A percentile compares a stretch with the other conserved stretches of the same genome.
Evolutionary conservation across 92 coral and sea anemone species (phyloP).

Genomic region (Chrysogorgia sp.): DNA sequence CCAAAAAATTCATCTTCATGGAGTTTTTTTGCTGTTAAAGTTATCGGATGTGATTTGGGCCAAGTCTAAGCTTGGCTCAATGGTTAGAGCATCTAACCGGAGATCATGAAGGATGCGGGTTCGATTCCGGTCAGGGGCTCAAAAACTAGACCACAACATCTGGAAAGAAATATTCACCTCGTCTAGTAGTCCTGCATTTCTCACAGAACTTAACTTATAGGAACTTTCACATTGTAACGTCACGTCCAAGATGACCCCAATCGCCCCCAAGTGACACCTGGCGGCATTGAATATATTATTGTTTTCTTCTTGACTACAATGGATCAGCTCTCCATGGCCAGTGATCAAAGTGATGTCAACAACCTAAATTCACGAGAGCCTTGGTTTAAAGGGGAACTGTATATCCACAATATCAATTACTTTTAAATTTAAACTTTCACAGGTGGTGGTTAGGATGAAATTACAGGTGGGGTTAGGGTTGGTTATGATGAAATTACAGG

Average conservation of each 20-base stretch:
- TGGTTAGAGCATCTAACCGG: no score
- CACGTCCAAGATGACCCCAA: constrained; percentile 78
- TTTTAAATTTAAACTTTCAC: no score
- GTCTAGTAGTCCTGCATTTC: constrained; percentile 64
- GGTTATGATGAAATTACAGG: no score
- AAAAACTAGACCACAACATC: no score
- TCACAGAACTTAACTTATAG: constrained; percentile 61
- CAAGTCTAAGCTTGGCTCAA: no score
- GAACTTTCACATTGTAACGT: constrained; percentile 95
- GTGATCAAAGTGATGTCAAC: constrained; percentile 72
- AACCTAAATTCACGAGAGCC: constrained; percentile 58
- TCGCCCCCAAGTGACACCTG: constrained; percentile 84
- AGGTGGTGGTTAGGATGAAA: no score
- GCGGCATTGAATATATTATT: constrained; percentile 74
- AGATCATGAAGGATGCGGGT: no score
- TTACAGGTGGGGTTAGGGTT: background rate
- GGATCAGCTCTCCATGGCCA: constrained; percentile 71
- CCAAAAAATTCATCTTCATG: no score
- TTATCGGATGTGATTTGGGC: no score
- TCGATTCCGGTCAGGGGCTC: background rate
- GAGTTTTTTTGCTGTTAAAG: no score
- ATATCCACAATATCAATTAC: no score
- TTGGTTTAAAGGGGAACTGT: no score
- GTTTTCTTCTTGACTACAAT: constrained; percentile 71
- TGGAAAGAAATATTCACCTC: constrained; percentile 52